A percentile compares a stretch with the other conserved stretches of the same genome.
These are phyloP conservation scores for Paguma larvata DNA, from an alignment of 2,797 vertebrate genomes.

Conservation along the genomic window DNA sequence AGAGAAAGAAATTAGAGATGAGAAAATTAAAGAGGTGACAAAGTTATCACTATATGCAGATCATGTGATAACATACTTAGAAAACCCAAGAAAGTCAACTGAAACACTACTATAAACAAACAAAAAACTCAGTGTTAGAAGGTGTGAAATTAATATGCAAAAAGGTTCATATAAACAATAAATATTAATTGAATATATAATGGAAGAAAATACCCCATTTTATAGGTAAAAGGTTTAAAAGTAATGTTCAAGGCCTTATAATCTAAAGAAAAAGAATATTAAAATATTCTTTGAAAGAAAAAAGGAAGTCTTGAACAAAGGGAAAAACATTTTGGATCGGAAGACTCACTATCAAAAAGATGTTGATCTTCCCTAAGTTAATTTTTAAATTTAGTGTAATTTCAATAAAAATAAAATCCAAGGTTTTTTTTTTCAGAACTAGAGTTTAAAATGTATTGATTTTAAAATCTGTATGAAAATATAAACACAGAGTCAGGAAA, in stretches of 20 bases:
- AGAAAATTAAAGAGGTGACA: background rate
- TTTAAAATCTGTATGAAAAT: slow-evolving; percentile 36
- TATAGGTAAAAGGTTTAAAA: background rate
- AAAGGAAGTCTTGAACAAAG: slow-evolving; percentile 38
- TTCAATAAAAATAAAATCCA: background rate
- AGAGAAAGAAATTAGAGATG: background rate
- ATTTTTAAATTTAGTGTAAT: background rate
- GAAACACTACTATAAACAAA: slow-evolving; percentile 25
- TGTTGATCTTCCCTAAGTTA: background rate
- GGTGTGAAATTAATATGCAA: background rate
- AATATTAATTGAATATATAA: slow-evolving; percentile 4
- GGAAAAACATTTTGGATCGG: background rate
- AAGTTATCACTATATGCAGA: background rate
- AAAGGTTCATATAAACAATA: background rate
- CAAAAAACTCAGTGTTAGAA: background rate
- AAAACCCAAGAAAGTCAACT: background rate
- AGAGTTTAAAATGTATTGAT: slow-evolving; percentile 19
- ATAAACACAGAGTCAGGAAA: slow-evolving; percentile 1
- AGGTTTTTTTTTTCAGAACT: background rate
- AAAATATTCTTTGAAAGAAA: slow-evolving; percentile 3
- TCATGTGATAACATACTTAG: background rate
- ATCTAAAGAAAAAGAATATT: background rate
- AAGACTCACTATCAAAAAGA: background rate
- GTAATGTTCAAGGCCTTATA: background rate
- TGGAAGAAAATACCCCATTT: background rate